Conservation (phyloP, 1,140 invertebrate genomes). For the Megathymus violae region DNA sequence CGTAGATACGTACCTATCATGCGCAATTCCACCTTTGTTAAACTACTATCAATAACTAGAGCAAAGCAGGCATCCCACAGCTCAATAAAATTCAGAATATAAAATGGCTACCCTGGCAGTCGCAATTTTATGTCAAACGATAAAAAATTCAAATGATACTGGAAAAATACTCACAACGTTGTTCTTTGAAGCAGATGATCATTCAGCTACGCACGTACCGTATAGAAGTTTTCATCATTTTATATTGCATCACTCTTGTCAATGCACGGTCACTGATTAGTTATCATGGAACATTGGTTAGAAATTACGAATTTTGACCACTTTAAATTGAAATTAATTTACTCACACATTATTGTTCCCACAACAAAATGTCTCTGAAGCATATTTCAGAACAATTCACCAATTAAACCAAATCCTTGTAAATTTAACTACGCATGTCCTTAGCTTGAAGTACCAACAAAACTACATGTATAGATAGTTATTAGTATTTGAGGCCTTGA, state of each 20-base stretch:
- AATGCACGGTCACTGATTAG: slow-evolving; percentile 10
- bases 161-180: slow-evolving; percentile 34
- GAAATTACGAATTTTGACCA: not conserved
- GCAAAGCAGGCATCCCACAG: slow-evolving; percentile 8
- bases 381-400: not conserved
- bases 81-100: slow-evolving; percentile 24
- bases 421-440: slow-evolving; percentile 16
- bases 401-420: slow-evolving; percentile 9
- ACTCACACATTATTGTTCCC: no score
- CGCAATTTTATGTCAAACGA: slow-evolving; percentile 14
- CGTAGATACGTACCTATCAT: slow-evolving; percentile 43
- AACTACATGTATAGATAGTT: not conserved
- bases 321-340: not conserved
- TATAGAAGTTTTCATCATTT: slow-evolving; percentile 31
- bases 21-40: slow-evolving; percentile 52
- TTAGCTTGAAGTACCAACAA: slow-evolving; percentile 6
- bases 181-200: slow-evolving; percentile 4
- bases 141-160: slow-evolving; percentile 18
- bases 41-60: slow-evolving; percentile 40
- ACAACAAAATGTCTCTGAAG: not conserved
- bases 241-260: slow-evolving; percentile 9
- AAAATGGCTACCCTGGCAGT: slow-evolving; percentile 35
- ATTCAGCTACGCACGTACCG: slow-evolving; percentile 36
- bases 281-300: slow-evolving; percentile 6
- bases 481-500: not conserved